A percentile compares a stretch with the other conserved stretches of the same genome.
Evolutionary conservation across 2,113 vertebrate species (phyloP).

Genomic region (Dendrocopos noguchii): DNA sequence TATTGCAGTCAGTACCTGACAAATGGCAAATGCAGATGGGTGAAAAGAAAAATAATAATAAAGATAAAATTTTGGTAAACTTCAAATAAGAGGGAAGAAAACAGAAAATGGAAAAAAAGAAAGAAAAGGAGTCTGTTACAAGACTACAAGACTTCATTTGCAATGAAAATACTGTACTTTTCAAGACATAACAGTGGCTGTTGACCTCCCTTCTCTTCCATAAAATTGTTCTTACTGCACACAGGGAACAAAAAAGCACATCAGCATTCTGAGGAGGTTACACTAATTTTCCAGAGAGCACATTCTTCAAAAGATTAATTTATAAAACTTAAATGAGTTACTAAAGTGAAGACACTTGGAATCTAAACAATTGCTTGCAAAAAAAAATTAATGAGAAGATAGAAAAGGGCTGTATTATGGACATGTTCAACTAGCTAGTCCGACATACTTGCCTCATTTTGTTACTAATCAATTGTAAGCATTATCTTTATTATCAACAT

Average conservation of each 20-base stretch:
- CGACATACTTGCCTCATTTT: background rate
- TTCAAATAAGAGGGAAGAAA: background rate
- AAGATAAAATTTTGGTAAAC: background rate
- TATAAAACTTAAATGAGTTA: background rate
- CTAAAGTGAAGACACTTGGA: background rate
- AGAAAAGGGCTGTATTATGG: no score
- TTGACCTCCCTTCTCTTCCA: background rate
- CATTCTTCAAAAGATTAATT: background rate
- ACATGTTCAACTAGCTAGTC: no score
- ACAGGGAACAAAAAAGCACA: background rate
- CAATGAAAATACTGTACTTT: background rate
- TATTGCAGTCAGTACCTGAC: background rate
- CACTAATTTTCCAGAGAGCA: background rate
- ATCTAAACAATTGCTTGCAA: no score
- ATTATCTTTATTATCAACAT: background rate
- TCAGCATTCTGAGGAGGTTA: background rate
- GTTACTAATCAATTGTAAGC: background rate
- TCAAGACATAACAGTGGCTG: background rate
- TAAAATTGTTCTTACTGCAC: background rate
- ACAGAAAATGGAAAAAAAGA: background rate
- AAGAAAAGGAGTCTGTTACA: background rate
- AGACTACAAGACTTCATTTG: background rate
- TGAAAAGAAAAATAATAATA: background rate
- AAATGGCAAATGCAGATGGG: background rate
- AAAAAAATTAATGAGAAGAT: no score